These are phyloP conservation scores for Falco columbarius DNA, from an alignment of 2,797 vertebrate genomes.

Conservation along the genomic window DNA sequence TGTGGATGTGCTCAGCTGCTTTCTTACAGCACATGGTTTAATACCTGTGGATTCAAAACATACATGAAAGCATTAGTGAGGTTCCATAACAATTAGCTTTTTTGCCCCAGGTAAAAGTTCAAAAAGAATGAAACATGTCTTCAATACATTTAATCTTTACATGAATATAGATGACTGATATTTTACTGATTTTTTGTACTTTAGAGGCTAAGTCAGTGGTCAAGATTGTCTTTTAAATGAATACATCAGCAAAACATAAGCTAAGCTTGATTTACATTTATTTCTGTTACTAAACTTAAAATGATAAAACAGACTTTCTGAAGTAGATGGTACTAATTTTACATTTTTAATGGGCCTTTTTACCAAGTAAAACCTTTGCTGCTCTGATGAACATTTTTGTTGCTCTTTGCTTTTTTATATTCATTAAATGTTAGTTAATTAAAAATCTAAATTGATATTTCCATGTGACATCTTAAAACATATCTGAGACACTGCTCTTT, in stretches of 20 bases:
- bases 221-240: constrained; percentile 33
- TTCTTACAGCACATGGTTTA: not conserved
- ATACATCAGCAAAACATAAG: not conserved
- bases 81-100: not conserved
- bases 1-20: not conserved
- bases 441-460: constrained; percentile 7
- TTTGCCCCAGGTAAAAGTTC: not conserved
- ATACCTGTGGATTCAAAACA: not conserved
- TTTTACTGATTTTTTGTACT: not conserved
- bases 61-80: not conserved
- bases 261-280: constrained; percentile 16
- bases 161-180: not conserved
- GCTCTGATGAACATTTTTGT: not conserved
- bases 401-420: constrained; percentile 23
- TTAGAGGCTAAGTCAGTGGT: not conserved
- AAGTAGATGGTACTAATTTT: constrained; percentile 5
- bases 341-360: not conserved
- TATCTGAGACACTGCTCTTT: not conserved
- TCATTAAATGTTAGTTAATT: not conserved
- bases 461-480: not conserved
- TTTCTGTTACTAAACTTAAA: constrained; percentile 1
- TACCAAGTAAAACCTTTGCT: not conserved
- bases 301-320: constrained; percentile 9
- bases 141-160: not conserved
- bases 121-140: not conserved